Evolutionary conservation across 2,113 vertebrate genomes (phyloP), one percentile per base, ranked within the genome.

Genomic region (Lethenteron camtschaticum): DNA sequence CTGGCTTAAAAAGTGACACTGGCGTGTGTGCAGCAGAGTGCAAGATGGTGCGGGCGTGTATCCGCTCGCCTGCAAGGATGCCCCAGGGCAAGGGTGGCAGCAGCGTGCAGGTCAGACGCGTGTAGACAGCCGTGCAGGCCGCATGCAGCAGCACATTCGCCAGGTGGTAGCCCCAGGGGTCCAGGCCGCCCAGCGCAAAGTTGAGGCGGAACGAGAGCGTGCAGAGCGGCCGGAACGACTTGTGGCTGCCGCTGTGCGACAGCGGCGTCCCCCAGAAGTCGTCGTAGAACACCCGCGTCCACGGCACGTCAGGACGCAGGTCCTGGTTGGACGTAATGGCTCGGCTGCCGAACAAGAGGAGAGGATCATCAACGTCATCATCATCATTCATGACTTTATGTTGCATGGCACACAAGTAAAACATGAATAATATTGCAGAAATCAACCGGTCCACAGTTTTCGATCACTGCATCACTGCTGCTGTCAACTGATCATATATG

Each of bases 281-380:
- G 74, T 99, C 87, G 74, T 90, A 97, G 82, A 99, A 99, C 77
- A 97, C 85, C 70, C 95, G 91, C 6, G 77, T 87, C 94, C 94
- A 99, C 0, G 90, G 89, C 0, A 91, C 96, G 79, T 97, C 94
- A 1, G 90, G 88, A 56, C 96, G 85, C 71, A 99, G 88, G 78
- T 99, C 94, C 76, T 95, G 94, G 80, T 99, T 99, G 70, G 89
- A 95, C 83, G 94, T 99, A 84, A 99, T 96, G 68, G 92, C 94
- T 76, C 94, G 92, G 82, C 94, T 99, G 75, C 24, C 41, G 41
- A 41, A 41, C 41, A 41, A 41, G 41, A 41, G 41, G 41, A 41
- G 41, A 41, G 41, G 41, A 41, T 7, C 41, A 41, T 41, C 6
- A 7, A 41, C 41, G 41, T 41, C 41, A 41, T 7, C 41, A 41